Base-by-base conservation (phyloP, 37 sponge, comb jelly and placozoan species). In the Haliclona indistincta region DNA sequence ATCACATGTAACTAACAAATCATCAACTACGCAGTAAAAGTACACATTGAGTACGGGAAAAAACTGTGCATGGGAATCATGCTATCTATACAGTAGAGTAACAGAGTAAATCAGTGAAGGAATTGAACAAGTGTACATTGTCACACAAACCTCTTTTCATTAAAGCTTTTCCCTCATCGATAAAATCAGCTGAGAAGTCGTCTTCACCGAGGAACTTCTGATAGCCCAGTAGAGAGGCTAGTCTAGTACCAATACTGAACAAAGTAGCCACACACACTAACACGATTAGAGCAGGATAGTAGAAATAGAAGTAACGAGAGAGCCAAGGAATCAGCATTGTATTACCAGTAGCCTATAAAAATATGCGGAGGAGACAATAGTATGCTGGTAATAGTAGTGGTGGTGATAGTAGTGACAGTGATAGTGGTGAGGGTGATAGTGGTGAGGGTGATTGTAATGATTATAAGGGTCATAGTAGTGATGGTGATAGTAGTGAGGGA, bases 121-220 rank as follows among this genome's bases (percentile, higher is more conserved):
- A 39, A 3, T 17, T 28, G 17, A 54, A 37, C 20, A 33, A 0
- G 15, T 19, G 22, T 54, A 38, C 75, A 38, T 38, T 1, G 43
- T 26, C 64, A 40, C 19, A 63, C 49, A n/a, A n/a, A 90, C 95
- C 95, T 92, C 90, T 65, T 41, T 78, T 93, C 71, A 93, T 82
- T 29, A 90, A 82, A 20, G 88, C 81, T 67, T 97, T 97, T 32
- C 97, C 97, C 58, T 97, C 94, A 54, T 89, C 88, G 28, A 97
- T 87, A 47, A 75, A 93, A 44, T 96, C 97, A 22, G 78, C 78
- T 34, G 94, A 89, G 67, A 93, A 90, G 38, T 87, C 94, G 42
- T 97, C 97, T 61, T 93, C 94, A 11, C 82, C 84, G 10, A 97
- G 75, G 75, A 96, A 97, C 72, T 83, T 84, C 70, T 97, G 84